Evolutionary conservation across 1,140 invertebrate species (phyloP).

Genomic region (Metaphire vulgaris): DNA sequence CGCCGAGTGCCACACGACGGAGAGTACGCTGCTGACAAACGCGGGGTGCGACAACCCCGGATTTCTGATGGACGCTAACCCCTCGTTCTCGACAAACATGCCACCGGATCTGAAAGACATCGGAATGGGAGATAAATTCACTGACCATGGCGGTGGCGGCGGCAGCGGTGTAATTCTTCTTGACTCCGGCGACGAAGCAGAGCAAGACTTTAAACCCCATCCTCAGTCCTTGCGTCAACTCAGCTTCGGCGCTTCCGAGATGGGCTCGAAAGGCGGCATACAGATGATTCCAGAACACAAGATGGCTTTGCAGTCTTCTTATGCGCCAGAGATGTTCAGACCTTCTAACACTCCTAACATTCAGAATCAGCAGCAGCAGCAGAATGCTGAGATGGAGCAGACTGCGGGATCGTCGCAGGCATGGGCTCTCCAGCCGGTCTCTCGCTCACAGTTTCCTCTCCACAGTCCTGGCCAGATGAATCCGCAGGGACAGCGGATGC

Average conservation of each 20-base stretch:
- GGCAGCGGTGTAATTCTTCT: neutral
- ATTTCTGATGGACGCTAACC: neutral
- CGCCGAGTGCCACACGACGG: neutral
- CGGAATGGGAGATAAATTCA: neutral
- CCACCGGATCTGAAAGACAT: neutral
- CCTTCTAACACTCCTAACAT: neutral
- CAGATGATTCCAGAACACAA: neutral
- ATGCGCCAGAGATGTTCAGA: neutral
- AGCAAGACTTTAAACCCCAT: neutral
- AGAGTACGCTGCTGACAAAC: neutral
- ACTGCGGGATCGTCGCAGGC: neutral
- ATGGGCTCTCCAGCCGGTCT: neutral
- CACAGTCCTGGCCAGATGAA: neutral
- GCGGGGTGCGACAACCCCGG: neutral
- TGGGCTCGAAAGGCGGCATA: neutral
- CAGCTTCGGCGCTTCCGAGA: neutral
- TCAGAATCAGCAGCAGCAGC: neutral
- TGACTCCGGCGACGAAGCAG: neutral
- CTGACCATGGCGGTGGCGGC: neutral
- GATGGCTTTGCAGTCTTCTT: neutral
- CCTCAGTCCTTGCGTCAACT: too few relatives aligned
- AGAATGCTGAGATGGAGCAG: too few relatives aligned
- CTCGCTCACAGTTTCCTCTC: neutral
- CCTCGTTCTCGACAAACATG: neutral
- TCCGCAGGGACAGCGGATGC: neutral